Conservation (phyloP, 2,888 invertebrate species). For the Spodoptera exigua region DNA sequence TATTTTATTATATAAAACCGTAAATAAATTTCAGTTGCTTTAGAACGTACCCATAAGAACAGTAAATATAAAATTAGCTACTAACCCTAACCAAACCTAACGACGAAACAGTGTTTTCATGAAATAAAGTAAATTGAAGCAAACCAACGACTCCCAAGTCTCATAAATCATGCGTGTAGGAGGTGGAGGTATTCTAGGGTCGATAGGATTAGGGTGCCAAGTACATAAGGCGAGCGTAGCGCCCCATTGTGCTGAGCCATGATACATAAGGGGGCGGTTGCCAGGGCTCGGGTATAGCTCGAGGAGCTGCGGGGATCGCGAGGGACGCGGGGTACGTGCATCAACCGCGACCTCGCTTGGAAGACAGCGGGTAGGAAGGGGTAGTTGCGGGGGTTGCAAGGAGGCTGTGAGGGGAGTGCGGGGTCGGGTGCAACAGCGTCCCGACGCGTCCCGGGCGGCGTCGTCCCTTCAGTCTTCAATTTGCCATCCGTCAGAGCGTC, state of each 20-base stretch:
- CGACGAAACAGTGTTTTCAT: too few species aligned
- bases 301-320: neutral
- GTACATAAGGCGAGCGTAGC: constrained; percentile 12
- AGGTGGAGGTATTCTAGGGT: constrained; percentile 2
- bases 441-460: neutral
- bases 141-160: neutral
- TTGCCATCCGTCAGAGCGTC: neutral
- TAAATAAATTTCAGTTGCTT: too few species aligned
- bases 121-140: neutral
- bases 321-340: too few species aligned
- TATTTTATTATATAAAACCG: too few species aligned
- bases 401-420: neutral
- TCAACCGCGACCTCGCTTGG: too few species aligned
- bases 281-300: neutral
- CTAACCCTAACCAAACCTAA: too few species aligned
- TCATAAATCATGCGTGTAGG: constrained; percentile 4
- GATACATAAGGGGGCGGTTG: constrained; percentile 22
- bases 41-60: too few species aligned
- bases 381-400: constrained; percentile 1
- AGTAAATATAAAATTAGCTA: too few species aligned
- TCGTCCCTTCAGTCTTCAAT: neutral
- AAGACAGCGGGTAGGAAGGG: neutral
- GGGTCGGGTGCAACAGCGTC: too few species aligned
- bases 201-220: constrained; percentile 2
- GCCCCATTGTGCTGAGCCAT: neutral